Evolutionary conservation across 2,797 vertebrate species (phyloP), one percentile per base, ranked within the genome.

Genomic region (Oryzias sinensis): DNA sequence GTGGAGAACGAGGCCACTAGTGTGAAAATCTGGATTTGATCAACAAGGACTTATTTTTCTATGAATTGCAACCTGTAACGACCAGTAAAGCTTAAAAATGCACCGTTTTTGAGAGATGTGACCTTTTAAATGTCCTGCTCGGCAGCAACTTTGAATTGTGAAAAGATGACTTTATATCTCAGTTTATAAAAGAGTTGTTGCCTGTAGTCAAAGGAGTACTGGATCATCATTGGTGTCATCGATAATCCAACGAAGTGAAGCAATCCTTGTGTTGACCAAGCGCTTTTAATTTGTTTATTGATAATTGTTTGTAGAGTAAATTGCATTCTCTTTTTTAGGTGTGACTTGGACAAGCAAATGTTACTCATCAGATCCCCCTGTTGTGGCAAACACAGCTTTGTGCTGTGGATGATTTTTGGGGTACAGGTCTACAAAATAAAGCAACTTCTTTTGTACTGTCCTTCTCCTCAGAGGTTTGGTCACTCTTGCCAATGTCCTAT

Each of bases 401-500:
- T 85, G 80, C 88, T 88, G 84, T 85, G 82, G 88, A 85, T 87
- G 33, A 75, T 91, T 65, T 89, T 83, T 88, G 89, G 91, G 90
- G 92, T 92, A 93, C 93, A 93, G 93, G 92, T 93, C 93, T 93
- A 93, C 92, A 93, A 92, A 93, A 91, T 77, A 81, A 90, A 90
- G 90, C 90, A 87, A 80, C 91, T 93, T 93, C 92, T 92, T 91
- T 83, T 74, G 88, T 87, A 82, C 83, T 86, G 88, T 91, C 89
- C 90, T 90, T 90, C 84, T 87, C 70, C 86, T 60, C 56, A 80
- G 83, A 89, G 85, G 84, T 82, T 87, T 85, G 75, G 81, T 82
- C 76, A 74, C 55, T 69, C 75, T 81, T 71, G 85, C 79, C 76
- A 70, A 79, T 74, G 77, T 49, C 76, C 73, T 83, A 84, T 82